phyloP scores from a whole-genome alignment of 1,140 invertebrate species.

The Brachionus plicatilis region DNA sequence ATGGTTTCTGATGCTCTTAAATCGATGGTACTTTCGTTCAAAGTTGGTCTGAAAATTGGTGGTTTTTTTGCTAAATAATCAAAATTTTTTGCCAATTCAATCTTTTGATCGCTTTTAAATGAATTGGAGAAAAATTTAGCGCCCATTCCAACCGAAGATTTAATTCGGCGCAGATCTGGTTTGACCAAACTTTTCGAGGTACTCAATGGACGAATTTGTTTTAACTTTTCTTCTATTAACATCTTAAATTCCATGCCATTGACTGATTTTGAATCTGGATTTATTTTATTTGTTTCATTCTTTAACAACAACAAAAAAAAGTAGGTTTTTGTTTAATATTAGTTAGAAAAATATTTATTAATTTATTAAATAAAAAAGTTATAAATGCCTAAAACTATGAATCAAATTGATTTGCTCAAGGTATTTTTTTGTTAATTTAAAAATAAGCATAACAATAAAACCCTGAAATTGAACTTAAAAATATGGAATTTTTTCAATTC shows the following conservation, averaged over 20 bases:
- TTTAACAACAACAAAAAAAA: not conserved
- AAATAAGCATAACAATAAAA: too few relatives aligned
- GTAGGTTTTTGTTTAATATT: not conserved
- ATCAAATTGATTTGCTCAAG: too few relatives aligned
- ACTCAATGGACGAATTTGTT: not conserved
- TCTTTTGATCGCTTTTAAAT: not conserved
- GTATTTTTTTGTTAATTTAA: too few relatives aligned
- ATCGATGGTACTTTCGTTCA: not conserved
- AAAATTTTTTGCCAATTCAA: not conserved
- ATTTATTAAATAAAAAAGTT: too few relatives aligned
- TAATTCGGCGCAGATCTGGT: not conserved
- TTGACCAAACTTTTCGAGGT: not conserved
- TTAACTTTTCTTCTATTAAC: not conserved
- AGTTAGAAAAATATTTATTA: too few relatives aligned
- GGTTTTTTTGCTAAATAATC: not conserved
- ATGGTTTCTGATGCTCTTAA: not conserved
- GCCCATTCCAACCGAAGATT: not conserved
- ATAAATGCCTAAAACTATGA: too few relatives aligned
- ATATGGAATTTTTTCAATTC: too few relatives aligned
- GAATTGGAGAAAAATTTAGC: not conserved
- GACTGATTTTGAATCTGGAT: not conserved
- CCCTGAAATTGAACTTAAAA: too few relatives aligned
- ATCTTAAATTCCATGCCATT: not conserved
- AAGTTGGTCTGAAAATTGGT: not conserved
- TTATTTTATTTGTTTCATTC: not conserved